Evolutionary conservation across 2,797 vertebrate species (phyloP).

Genomic region (Acipenser ruthenus): DNA sequence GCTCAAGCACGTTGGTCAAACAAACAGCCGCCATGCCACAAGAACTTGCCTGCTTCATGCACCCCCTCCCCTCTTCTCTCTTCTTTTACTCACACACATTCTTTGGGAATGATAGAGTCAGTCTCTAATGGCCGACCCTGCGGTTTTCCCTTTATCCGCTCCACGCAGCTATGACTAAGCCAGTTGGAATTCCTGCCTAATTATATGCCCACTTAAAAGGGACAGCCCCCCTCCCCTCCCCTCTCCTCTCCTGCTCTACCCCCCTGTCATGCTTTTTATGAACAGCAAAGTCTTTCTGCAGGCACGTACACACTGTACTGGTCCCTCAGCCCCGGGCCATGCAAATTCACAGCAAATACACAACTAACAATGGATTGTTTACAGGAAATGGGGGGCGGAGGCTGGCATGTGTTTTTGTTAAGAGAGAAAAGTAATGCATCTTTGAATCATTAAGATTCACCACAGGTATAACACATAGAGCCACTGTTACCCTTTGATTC

Average conservation of each 20-base stretch:
- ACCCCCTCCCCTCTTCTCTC: conserved; percentile 4
- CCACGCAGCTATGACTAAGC: conserved; percentile 71
- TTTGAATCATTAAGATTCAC: no score
- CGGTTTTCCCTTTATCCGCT: conserved; percentile 63
- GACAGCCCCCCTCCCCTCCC: conserved; percentile 37
- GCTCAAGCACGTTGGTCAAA: conserved; percentile 38
- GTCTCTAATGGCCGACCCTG: conserved; percentile 52
- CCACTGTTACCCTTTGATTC: no score
- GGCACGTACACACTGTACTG: conserved; percentile 12
- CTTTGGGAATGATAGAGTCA: conserved; percentile 65
- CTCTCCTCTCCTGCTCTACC: conserved; percentile 22
- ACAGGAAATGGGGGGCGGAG: no score
- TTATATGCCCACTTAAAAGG: conserved; percentile 70
- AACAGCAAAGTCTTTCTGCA: conserved; percentile 11
- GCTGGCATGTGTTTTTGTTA: no score
- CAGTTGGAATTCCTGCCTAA: conserved; percentile 69
- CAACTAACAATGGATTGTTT: no score
- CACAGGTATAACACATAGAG: no score
- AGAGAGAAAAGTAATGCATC: no score
- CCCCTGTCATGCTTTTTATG: conserved; percentile 1
- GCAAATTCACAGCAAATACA: no score
- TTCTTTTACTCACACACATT: conserved; percentile 57
- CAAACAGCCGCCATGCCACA: conserved; percentile 21
- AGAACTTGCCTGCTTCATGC: background rate
- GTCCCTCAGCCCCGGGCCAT: conserved; percentile 21